Evolutionary conservation across 2,888 invertebrate genomes (phyloP).

Genomic region (Spisula subtruncata): DNA sequence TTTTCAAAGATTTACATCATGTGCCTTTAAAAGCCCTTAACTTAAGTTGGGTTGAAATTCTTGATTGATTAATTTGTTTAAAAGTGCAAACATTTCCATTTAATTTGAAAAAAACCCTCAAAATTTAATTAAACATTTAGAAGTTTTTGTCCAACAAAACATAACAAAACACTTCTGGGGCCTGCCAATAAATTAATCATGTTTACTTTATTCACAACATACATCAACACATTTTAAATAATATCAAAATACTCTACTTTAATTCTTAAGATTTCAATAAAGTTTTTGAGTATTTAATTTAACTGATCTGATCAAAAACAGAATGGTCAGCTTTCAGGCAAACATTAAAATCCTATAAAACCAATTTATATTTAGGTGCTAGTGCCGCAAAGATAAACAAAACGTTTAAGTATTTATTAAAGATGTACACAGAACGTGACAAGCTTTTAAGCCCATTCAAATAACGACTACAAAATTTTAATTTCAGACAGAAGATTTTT

Average conservation of each 20-base stretch:
- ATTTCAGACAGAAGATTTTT: not conserved
- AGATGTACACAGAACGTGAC: not conserved
- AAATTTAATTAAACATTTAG: not conserved
- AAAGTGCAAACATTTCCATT: not conserved
- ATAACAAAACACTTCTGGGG: not conserved
- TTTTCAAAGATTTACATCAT: too few species aligned
- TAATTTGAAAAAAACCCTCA: not conserved
- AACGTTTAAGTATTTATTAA: constrained; percentile 7
- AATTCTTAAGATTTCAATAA: not conserved
- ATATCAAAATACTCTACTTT: not conserved
- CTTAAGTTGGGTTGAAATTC: too few species aligned
- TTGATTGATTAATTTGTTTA: too few species aligned
- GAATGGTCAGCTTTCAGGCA: not conserved
- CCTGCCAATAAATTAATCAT: not conserved
- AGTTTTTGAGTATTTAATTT: not conserved
- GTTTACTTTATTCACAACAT: not conserved
- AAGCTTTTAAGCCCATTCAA: not conserved
- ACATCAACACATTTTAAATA: not conserved
- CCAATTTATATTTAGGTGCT: constrained; percentile 1
- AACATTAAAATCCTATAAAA: constrained; percentile 4
- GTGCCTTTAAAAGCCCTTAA: too few species aligned
- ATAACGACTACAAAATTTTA: not conserved
- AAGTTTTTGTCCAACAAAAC: not conserved
- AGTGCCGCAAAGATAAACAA: not conserved
- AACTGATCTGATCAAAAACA: not conserved